Conservation (phyloP, 1,140 invertebrate genomes). For the Drosophila kohkoa region DNA sequence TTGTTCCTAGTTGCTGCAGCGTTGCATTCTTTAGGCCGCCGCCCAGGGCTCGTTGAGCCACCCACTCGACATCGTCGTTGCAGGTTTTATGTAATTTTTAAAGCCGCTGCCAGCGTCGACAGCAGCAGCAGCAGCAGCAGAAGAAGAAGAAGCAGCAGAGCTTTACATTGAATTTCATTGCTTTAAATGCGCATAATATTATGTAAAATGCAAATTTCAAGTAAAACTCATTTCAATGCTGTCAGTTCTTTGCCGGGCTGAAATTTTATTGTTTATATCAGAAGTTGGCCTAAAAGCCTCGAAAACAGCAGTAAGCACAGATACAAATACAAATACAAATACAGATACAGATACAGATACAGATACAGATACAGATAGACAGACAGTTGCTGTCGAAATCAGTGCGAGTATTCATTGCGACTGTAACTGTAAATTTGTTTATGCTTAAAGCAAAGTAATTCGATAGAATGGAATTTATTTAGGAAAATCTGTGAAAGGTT, state of each 20-base stretch:
- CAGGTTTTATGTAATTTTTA: slow-evolving; percentile 73
- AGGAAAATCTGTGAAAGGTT: neutral
- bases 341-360: neutral
- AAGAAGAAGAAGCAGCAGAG: slow-evolving; percentile 10
- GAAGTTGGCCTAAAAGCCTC: slow-evolving; percentile 1
- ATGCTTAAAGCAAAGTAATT: neutral
- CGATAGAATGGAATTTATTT: too few species aligned
- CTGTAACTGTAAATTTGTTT: neutral
- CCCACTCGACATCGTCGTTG: slow-evolving; percentile 41
- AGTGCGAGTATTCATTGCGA: slow-evolving; percentile 3
- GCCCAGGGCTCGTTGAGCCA: slow-evolving; percentile 54
- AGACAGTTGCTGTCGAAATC: neutral
- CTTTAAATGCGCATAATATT: slow-evolving; percentile 54
- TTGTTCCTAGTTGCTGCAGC: neutral
- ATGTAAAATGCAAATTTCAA: slow-evolving; percentile 26
- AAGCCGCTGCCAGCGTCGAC: slow-evolving; percentile 43
- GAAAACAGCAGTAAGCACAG: neutral
- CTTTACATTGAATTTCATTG: slow-evolving; percentile 24
- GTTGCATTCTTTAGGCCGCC: slow-evolving; percentile 45
- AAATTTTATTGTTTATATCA: slow-evolving; percentile 23
- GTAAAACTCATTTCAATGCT: slow-evolving; percentile 15
- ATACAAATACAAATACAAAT: too few species aligned
- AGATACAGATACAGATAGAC: neutral
- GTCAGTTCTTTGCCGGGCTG: neutral
- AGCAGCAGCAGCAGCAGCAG: slow-evolving; percentile 8